These are phyloP conservation scores for Drosophila mauritiana DNA, from an alignment of 1,140 invertebrate genomes.

Conservation along the genomic window DNA sequence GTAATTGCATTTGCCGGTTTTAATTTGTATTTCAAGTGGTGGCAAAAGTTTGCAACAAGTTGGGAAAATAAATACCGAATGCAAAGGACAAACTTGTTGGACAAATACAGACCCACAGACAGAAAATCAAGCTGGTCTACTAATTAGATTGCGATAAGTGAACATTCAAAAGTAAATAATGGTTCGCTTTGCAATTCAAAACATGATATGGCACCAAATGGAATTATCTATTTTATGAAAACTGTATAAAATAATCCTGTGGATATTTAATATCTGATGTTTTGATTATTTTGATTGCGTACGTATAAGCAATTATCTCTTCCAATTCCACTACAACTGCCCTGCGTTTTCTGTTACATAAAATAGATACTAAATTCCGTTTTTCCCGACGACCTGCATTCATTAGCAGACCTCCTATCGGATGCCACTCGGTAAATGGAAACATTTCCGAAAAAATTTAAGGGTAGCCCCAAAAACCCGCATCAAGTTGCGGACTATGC, in stretches of 20 bases:
- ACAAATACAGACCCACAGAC: slow-evolving; percentile 12
- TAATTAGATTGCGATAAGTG: slow-evolving; percentile 43
- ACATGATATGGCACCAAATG: not conserved
- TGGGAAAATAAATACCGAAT: slow-evolving; percentile 29
- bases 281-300: no score
- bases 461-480: slow-evolving; percentile 5
- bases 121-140: slow-evolving; percentile 21
- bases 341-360: slow-evolving; percentile 12
- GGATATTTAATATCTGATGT: no score
- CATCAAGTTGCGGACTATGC: slow-evolving; percentile 37
- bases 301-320: slow-evolving; percentile 24
- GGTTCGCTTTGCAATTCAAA: not conserved
- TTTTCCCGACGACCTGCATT: slow-evolving; percentile 2
- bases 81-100: slow-evolving; percentile 39
- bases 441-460: slow-evolving; percentile 20
- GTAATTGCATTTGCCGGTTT: slow-evolving; percentile 71
- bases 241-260: no score
- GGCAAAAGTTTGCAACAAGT: slow-evolving; percentile 66
- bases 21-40: slow-evolving; percentile 71
- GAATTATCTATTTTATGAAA: not conserved
- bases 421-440: slow-evolving; percentile 20
- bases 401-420: slow-evolving; percentile 15
- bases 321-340: not conserved
- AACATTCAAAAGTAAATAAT: slow-evolving; percentile 11
- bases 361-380: slow-evolving; percentile 15